Base-by-base conservation (phyloP, 2,888 invertebrate species). In the Zele albiditarsus region DNA sequence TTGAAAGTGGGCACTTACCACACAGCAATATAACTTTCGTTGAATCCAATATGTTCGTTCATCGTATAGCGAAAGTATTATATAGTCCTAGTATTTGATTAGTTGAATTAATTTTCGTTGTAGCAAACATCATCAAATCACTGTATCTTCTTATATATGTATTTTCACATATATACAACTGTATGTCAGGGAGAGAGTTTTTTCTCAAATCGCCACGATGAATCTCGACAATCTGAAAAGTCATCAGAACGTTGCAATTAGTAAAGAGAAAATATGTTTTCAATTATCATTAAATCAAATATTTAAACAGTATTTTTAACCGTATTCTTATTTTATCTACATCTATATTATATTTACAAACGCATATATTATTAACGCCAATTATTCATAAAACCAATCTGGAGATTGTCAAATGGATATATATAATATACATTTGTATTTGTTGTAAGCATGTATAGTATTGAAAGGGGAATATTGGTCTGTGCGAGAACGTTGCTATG, bases 1-100 rank as follows among this genome's bases (percentile, higher is more conserved):
- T 84, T 82, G 84, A 84, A 84, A 84, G 84, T 84, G 81, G 81
- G 78, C 77, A 78, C 66, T 80, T 78, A 77, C 80, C 74, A 77
- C 78, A 79, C 78, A 67, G 73, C 77, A 77, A 77, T 67, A 73
- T 79, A 77, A 81, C 83, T 83, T 80, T 82, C 82, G 81, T 80
- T 82, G 75, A 73, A 77, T 78, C 77, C 66, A 72, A 74, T 53
- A 53, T 31, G 63, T 71, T 71, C 67, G 71, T 42, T 70, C 57
- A 69, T 63, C 68, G 58, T 20, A 20, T 53, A 53, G 75, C 69
- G 77, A 75, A 75, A 75, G 75, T 75, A 71, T 69, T 74, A 57
- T 70, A 66, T 49, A 53, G 14, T 66, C 16, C 67, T 46, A 20
- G 57, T 53, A 31, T 31, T 31, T 28, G 16, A 31, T 12, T n/a